phyloP scores from a whole-genome alignment of 2,888 invertebrate genomes.

The Corythucha ciliata region DNA sequence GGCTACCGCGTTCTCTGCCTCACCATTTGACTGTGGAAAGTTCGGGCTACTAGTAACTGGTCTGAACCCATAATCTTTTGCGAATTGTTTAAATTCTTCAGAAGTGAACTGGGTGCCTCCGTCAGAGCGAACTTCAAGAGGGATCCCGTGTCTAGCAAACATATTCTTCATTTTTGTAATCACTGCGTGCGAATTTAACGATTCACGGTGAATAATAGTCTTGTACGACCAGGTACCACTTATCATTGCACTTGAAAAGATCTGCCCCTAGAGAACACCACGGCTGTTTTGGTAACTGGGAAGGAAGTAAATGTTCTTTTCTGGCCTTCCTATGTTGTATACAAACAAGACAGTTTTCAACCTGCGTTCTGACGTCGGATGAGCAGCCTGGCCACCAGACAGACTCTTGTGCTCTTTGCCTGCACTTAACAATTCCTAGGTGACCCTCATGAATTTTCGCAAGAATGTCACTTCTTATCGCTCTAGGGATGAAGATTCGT shows the following conservation, averaged over 20 bases:
- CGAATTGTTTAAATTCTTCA: no score
- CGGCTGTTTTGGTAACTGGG: neutral
- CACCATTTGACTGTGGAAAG: constrained; percentile 2
- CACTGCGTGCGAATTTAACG: no score
- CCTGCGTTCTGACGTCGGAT: neutral
- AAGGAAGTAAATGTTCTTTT: no score
- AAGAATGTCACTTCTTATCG: neutral
- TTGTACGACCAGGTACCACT: neutral
- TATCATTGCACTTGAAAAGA: neutral
- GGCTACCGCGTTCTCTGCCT: neutral
- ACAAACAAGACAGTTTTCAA: neutral
- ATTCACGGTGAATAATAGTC: neutral
- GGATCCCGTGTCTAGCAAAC: neutral
- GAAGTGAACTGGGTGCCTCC: constrained; percentile 2
- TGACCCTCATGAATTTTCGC: neutral
- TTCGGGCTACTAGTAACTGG: neutral
- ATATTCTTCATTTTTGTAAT: neutral
- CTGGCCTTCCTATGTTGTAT: neutral
- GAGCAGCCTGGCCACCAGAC: constrained; percentile 6
- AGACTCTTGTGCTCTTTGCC: neutral
- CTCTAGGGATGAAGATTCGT: neutral
- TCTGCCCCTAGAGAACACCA: neutral
- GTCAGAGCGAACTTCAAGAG: no score
- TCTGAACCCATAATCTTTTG: no score
- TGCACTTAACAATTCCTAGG: neutral